Evolutionary conservation across 1,140 invertebrate species (phyloP).

Genomic region (Mya arenaria): DNA sequence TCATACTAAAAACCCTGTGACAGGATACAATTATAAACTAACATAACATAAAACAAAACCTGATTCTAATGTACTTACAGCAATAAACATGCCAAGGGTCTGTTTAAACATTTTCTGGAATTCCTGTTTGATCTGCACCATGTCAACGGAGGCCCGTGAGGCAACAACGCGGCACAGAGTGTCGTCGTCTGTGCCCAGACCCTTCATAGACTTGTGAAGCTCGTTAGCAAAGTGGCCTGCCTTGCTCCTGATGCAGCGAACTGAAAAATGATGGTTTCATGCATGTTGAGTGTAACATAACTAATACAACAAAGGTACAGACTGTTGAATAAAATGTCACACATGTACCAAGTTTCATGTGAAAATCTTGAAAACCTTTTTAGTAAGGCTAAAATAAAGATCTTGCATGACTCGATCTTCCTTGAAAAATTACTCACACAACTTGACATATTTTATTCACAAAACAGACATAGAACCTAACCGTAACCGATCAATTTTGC

Average conservation of each 20-base stretch:
- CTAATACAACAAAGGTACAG: no score
- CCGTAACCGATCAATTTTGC: no score
- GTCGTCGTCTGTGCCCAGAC: conserved; percentile 82
- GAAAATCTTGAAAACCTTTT: no score
- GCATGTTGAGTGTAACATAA: no score
- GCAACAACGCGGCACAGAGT: conserved; percentile 80
- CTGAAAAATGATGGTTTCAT: no score
- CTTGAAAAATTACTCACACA: no score
- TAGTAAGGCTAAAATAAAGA: no score
- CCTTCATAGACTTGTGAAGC: conserved; percentile 80
- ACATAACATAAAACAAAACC: neutral
- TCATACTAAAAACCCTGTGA: neutral
- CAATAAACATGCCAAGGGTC: conserved; percentile 74
- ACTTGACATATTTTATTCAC: no score
- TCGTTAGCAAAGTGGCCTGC: conserved; percentile 79
- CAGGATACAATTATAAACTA: neutral
- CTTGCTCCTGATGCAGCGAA: conserved; percentile 74
- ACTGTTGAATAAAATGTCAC: no score
- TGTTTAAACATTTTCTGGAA: conserved; percentile 80
- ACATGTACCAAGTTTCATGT: no score
- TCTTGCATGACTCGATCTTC: no score
- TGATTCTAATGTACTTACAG: conserved; percentile 63
- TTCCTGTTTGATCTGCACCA: conserved; percentile 83
- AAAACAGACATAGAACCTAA: no score
- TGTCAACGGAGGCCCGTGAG: conserved; percentile 82